Base-by-base conservation (phyloP, 2,113 vertebrate species). In the Alaudala cheleensis region DNA sequence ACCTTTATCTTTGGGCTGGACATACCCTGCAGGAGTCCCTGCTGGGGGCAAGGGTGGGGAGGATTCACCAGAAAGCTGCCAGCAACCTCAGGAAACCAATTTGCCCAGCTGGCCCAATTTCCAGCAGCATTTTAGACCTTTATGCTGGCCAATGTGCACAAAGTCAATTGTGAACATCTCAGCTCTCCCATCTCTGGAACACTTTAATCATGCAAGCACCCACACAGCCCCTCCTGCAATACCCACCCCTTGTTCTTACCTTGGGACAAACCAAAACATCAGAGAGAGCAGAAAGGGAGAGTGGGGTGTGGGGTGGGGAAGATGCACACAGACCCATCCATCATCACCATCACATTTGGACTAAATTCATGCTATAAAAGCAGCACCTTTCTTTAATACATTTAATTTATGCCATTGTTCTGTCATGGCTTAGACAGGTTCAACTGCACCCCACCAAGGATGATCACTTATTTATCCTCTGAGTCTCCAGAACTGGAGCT, bases 191-290 rank as follows among this genome's bases (percentile, higher is more conserved):
- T 5, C 24, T 45, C 45, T 45, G 53, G n/a, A 60, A n/a, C 23
- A 34, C 11, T 53, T 39, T 14, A 44, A 28, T 24, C 14, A n/a
- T 67, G 45, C 12, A 81, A 51, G 37, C 20, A 26, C 11, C 34
- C 44, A 51, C 26, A 37, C 23, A 66, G 33, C 29, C 20, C 58
- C n/a, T n/a, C 37, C 51, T 60, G 28, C 39, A 29, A 18, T 7
- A 12, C 11, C 15, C 28, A 53, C 13, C 33, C 16, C 3, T 1
- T 12, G 13, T 53, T 40, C n/a, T 17, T 16, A 10, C 0, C 0
- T 0, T n/a, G 40, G 28, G 13, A 29, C 24, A 53, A 89, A 53
- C 16, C 16, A 26, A 39, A 65, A 47, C 20, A 19, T 8, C 33
- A 25, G 45, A 74, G 51, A 73, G 7, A 31, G n/a, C 39, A 82